Conservation (phyloP, 2,797 vertebrate genomes). For the Phalloptychus januarius region DNA sequence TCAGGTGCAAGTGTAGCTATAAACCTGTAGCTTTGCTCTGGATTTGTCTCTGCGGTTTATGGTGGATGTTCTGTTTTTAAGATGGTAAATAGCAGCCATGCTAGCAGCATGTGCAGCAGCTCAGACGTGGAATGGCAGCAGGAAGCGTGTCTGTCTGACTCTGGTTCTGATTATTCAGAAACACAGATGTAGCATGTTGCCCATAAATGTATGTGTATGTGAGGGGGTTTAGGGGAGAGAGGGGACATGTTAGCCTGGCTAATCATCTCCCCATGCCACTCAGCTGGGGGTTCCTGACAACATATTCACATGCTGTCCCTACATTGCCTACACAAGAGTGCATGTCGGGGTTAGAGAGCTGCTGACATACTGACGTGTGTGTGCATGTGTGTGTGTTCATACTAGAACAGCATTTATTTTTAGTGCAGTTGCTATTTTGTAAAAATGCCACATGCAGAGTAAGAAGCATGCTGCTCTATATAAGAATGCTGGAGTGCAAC, state of each 20-base stretch:
- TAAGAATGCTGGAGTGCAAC: neutral
- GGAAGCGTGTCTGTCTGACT: constrained; percentile 68
- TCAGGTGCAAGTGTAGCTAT: neutral
- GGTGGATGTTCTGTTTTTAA: neutral
- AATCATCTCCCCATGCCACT: constrained; percentile 95
- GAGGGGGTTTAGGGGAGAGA: constrained; percentile 17
- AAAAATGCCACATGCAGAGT: constrained; percentile 2
- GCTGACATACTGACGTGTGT: constrained; percentile 35
- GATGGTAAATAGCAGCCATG: neutral
- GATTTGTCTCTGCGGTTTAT: neutral
- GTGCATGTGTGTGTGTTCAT: constrained; percentile 18
- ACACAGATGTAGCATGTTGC: constrained; percentile 64
- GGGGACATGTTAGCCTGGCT: constrained; percentile 75
- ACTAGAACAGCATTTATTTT: constrained; percentile 26
- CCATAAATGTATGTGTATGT: constrained; percentile 21
- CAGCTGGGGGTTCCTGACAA: constrained; percentile 92
- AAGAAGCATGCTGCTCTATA: constrained; percentile 8
- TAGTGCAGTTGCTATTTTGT: neutral
- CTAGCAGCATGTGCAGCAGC: constrained; percentile 26
- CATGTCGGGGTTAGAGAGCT: constrained; percentile 35
- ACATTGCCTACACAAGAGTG: constrained; percentile 45
- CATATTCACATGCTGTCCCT: constrained; percentile 85
- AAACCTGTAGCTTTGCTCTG: neutral
- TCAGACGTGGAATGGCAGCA: constrained; percentile 66
- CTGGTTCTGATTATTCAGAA: constrained; percentile 88